Base-by-base conservation (phyloP, 2,113 vertebrate species). In the Oophaga pumilio region DNA sequence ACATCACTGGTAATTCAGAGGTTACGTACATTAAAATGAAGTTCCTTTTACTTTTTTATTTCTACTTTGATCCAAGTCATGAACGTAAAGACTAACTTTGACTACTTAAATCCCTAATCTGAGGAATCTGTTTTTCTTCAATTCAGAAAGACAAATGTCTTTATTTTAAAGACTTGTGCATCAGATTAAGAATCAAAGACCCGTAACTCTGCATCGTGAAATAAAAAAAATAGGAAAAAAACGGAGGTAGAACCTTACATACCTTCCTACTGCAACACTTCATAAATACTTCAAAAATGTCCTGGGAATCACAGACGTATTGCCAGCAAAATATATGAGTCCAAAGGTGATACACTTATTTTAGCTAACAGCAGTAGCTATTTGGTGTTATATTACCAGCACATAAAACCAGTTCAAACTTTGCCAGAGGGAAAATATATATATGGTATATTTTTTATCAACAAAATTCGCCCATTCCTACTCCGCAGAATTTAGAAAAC, bases 1-100 rank as follows among this genome's bases (percentile, higher is more conserved):
- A 89, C 95, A 94, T 93, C 85, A 88, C 90, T 95, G 93, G 93
- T 95, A 95, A 93, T 94, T 94, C 92, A 92, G 93, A 96, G 95
- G 96, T 95, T 95, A 95, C 91, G 91, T 87, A 89, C 91, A 93
- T 95, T 94, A 92, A 94, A 94, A 93, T 95, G 90, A 92, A 93
- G 91, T 74, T 92, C 92, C 79, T 92, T 88, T 83, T 91, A 92
- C 92, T 82, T 89, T 93, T 89, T 90, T 86, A 89, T 43, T 93
- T 90, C 91, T 92, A 88, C 93, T 93, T 94, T 95, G 92, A 93
- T 95, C 93, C 92, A 92, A 93, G 90, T 91, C 93, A 93, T 93
- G 93, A 93, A 93, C 89, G 90, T 93, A 91, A 94, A 95, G 93
- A 91, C 91, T 94, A 92, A 82, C 93, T 89, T 91, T 91, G 90